Conservation (phyloP, 2,113 vertebrate species). For the Tringa solitaria region DNA sequence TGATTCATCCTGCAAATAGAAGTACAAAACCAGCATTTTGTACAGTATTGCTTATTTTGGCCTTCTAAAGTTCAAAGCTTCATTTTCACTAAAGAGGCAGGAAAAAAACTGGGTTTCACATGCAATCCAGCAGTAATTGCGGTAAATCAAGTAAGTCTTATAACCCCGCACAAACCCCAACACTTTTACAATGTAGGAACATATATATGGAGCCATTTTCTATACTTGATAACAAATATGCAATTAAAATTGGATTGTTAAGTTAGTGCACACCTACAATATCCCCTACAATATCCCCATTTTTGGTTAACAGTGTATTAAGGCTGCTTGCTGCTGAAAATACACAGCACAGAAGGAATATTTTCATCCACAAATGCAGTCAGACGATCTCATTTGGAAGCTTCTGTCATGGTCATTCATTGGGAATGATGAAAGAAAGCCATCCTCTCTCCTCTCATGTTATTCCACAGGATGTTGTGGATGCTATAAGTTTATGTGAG, state of each 20-base stretch:
- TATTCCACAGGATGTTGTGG: constrained; percentile 45
- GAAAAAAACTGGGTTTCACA: constrained; percentile 32
- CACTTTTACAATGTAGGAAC: not conserved
- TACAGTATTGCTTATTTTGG: constrained; percentile 63
- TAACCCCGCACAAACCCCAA: not conserved
- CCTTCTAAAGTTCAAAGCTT: constrained; percentile 46
- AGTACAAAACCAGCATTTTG: constrained; percentile 65
- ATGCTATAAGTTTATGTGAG: not conserved
- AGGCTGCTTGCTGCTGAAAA: constrained; percentile 59
- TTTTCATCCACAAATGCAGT: constrained; percentile 45
- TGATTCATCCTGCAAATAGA: constrained; percentile 62
- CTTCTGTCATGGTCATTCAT: constrained; percentile 7
- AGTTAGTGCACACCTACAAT: constrained; percentile 67
- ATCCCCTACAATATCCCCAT: constrained; percentile 59
- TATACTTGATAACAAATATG: constrained; percentile 44
- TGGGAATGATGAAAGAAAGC: constrained; percentile 7
- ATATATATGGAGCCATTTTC: not conserved
- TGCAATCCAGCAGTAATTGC: constrained; percentile 55
- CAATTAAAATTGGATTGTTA: constrained; percentile 53
- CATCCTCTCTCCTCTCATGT: constrained; percentile 1
- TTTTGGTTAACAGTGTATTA: constrained; percentile 61
- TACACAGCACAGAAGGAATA: constrained; percentile 43
- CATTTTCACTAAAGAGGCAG: constrained; percentile 24
- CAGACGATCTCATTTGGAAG: constrained; percentile 7
- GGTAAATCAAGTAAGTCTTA: constrained; percentile 39